A percentile compares a stretch with the other conserved stretches of the same genome.
phyloP scores from a whole-genome alignment of 2,113 vertebrate genomes.

The Tringa solitaria region DNA sequence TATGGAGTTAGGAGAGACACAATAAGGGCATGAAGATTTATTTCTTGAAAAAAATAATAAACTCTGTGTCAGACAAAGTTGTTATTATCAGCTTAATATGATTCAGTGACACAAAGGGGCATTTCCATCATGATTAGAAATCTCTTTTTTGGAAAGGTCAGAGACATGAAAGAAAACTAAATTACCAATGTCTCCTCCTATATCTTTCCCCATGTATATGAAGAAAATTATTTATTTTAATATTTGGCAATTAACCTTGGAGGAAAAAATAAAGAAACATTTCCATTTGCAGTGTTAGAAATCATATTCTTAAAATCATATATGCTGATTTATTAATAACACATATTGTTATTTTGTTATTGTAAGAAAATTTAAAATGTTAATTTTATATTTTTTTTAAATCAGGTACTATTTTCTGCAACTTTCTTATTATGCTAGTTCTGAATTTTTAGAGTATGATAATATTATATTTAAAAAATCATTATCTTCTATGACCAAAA shows the following conservation, averaged over 20 bases:
- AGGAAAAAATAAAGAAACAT: background rate
- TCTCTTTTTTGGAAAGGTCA: background rate
- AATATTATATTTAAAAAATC: background rate
- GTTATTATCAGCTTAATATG: background rate
- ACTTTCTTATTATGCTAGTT: background rate
- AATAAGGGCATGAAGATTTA: background rate
- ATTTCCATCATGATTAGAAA: background rate
- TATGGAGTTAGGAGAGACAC: background rate
- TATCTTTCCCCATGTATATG: background rate
- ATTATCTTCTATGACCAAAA: background rate
- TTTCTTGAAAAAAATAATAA: background rate
- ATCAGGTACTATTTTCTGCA: background rate
- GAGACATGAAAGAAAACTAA: background rate
- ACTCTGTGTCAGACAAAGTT: background rate
- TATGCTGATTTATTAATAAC: background rate
- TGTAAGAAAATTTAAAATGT: background rate
- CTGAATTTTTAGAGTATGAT: background rate
- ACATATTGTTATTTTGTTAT: background rate
- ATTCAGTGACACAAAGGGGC: background rate
- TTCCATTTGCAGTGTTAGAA: background rate
- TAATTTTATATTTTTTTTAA: background rate
- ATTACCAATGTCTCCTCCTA: background rate
- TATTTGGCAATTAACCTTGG: background rate
- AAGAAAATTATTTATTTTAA: background rate
- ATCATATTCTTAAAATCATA: background rate